phyloP scores from a whole-genome alignment of 2,113 vertebrate species.

The Corydoras maculifer region DNA sequence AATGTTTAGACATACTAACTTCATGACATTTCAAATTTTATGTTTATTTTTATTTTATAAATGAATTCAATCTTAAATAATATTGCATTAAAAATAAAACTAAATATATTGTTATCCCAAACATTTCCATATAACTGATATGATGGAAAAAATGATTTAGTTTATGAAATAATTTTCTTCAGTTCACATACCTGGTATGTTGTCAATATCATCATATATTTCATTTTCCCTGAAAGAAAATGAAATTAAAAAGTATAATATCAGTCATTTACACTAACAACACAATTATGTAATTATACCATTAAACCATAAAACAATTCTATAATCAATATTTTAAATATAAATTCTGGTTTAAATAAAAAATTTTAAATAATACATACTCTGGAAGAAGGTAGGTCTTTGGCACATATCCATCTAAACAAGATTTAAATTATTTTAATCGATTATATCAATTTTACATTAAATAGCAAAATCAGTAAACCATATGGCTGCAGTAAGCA shows the following conservation, averaged over 20 bases:
- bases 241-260: too few relatives aligned
- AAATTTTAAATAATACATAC: constrained; percentile 54
- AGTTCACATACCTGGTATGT: constrained; percentile 51
- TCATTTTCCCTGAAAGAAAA: constrained; percentile 66
- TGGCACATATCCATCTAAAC: constrained; percentile 65
- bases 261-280: background rate
- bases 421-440: constrained; percentile 1
- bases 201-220: constrained; percentile 74
- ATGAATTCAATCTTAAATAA: too few relatives aligned
- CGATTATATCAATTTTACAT: background rate
- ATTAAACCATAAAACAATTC: background rate
- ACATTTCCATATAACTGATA: too few relatives aligned
- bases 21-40: too few relatives aligned
- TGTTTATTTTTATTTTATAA: too few relatives aligned
- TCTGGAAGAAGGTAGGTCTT: constrained; percentile 55
- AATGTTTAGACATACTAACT: too few relatives aligned
- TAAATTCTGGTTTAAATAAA: constrained; percentile 1
- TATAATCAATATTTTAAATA: background rate
- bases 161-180: background rate
- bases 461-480: too few relatives aligned
- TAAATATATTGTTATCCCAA: background rate
- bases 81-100: background rate
- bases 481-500: too few relatives aligned
- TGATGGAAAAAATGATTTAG: too few relatives aligned
- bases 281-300: background rate